A percentile compares a stretch with the other conserved stretches of the same genome.
These are phyloP conservation scores for Pseudonaja textilis DNA, from an alignment of 2,113 vertebrate genomes.

Conservation along the genomic window DNA sequence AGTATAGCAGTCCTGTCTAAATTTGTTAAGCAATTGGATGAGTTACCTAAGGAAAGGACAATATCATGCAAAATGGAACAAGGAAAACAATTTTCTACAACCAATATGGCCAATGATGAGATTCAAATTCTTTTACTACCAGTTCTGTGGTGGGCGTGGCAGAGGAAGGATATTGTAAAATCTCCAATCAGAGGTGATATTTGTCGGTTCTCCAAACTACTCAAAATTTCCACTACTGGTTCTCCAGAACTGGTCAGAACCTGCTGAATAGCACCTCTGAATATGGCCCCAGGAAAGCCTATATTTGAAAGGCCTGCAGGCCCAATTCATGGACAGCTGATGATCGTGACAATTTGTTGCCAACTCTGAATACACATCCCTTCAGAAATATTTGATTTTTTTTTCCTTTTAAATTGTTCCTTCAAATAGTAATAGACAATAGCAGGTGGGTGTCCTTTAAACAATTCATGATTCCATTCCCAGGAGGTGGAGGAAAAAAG, in stretches of 20 bases:
- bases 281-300: background rate
- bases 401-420: background rate
- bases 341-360: background rate
- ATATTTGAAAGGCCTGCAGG: background rate
- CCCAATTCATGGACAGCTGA: background rate
- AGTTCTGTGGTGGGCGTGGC: too few relatives aligned
- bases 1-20: background rate
- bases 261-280: too few relatives aligned
- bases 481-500: conserved; percentile 20
- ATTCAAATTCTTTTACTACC: too few relatives aligned
- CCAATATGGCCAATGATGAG: background rate
- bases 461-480: conserved; percentile 28
- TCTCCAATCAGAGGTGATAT: too few relatives aligned
- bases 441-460: conserved; percentile 25
- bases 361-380: background rate
- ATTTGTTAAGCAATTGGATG: background rate
- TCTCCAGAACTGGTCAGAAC: too few relatives aligned
- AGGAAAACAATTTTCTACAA: background rate
- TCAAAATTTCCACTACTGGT: too few relatives aligned
- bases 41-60: background rate
- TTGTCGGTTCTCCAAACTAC: too few relatives aligned
- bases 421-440: conserved; percentile 2
- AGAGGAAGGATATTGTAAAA: too few relatives aligned
- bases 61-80: background rate
- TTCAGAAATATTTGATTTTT: background rate